A percentile compares a stretch with the other conserved stretches of the same genome.
Conservation (phyloP, 2,113 vertebrate species). For the Toxostoma redivivum region DNA sequence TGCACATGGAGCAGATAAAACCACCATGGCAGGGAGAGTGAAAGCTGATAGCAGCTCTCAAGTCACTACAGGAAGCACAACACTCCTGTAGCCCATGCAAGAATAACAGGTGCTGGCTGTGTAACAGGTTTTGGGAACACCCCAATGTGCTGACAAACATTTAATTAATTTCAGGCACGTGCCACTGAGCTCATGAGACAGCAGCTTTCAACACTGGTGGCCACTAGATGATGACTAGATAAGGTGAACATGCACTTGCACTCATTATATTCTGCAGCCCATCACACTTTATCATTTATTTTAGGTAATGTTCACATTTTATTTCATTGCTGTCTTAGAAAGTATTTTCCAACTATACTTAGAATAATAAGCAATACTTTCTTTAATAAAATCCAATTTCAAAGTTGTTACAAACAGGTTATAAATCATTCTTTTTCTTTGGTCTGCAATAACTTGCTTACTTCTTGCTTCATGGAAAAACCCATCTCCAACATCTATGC, state of each 20-base stretch:
- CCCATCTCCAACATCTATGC: not conserved
- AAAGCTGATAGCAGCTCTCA: not conserved
- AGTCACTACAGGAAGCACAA: not conserved
- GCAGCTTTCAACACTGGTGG: not conserved
- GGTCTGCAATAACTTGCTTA: not conserved
- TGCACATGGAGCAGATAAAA: not conserved
- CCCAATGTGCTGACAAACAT: not conserved
- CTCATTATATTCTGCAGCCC: conserved; percentile 30
- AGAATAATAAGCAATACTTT: not conserved
- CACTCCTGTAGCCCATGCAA: not conserved
- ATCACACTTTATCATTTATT: not conserved
- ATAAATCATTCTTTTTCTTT: not conserved
- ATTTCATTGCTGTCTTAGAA: not conserved
- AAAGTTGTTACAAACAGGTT: not conserved
- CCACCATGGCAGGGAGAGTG: not conserved
- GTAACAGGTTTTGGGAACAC: not conserved
- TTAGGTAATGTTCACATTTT: conserved; percentile 39
- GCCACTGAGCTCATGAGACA: not conserved
- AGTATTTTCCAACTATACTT: not conserved
- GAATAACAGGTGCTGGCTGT: not conserved
- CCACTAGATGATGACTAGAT: not conserved
- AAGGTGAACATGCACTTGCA: conserved; percentile 15
- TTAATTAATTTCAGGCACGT: not conserved
- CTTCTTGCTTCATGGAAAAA: not conserved
- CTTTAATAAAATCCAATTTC: not conserved